Percentiles rank a stretch among this genome's conserved stretches.
phyloP scores from a whole-genome alignment of 2,113 vertebrate genomes.

The Athene noctua region DNA sequence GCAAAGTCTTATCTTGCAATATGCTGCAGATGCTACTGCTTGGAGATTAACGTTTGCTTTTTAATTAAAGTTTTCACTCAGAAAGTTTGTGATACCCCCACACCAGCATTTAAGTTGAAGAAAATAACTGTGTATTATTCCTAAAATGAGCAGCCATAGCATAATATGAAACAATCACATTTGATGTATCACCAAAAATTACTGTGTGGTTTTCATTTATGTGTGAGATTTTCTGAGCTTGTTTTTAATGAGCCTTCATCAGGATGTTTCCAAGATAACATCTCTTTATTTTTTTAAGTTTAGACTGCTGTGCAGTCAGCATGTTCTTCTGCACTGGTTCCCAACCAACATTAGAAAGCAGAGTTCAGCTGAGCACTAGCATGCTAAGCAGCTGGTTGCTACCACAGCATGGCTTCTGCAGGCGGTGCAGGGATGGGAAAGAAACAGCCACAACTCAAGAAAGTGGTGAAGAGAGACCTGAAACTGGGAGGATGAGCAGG shows the following conservation, averaged over 20 bases:
- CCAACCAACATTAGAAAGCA: not conserved
- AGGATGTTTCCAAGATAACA: not conserved
- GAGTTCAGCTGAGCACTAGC: not conserved
- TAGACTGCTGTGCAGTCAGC: not conserved
- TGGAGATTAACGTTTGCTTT: conserved; percentile 46
- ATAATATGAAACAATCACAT: conserved; percentile 7
- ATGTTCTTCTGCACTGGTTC: not conserved
- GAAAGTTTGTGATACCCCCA: conserved; percentile 19
- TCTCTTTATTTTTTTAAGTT: not conserved
- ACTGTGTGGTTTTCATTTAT: not conserved
- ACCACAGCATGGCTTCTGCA: not conserved
- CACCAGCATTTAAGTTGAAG: conserved; percentile 17
- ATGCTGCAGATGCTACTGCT: conserved; percentile 21
- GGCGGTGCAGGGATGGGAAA: not conserved
- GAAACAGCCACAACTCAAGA: not conserved
- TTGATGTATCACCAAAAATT: not conserved
- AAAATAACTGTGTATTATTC: conserved; percentile 26
- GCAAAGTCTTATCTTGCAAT: conserved; percentile 38
- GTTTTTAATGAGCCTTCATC: not conserved
- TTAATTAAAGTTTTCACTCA: conserved; percentile 48
- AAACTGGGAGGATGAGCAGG: not conserved
- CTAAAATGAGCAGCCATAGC: not conserved
- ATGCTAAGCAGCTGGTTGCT: not conserved
- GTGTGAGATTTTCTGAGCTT: not conserved
- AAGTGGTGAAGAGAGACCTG: not conserved